phyloP scores from a whole-genome alignment of 2,888 invertebrate species.

The Phortica magna region DNA sequence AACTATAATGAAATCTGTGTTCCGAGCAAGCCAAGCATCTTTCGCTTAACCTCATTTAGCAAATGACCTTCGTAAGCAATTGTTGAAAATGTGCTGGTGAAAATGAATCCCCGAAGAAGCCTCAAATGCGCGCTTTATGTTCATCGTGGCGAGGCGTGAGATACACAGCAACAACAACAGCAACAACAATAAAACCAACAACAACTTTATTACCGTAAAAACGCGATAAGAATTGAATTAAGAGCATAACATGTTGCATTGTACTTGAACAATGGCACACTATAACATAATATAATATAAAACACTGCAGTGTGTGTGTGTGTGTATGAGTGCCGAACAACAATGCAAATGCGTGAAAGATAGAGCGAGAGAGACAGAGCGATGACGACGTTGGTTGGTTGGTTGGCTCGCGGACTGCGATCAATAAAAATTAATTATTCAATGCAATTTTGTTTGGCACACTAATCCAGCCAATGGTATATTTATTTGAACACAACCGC shows the following conservation, averaged over 20 bases:
- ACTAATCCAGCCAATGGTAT: constrained; percentile 55
- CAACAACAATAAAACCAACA: not conserved
- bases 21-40: not conserved
- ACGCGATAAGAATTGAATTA: not conserved
- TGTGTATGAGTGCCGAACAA: not conserved
- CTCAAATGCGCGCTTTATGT: not conserved
- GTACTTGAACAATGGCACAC: not conserved
- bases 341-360: not conserved
- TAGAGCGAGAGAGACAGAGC: too few relatives aligned
- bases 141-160: not conserved
- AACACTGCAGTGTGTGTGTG: not conserved
- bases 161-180: not conserved
- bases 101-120: not conserved
- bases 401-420: constrained; percentile 41
- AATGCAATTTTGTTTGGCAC: constrained; percentile 60
- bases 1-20: too few relatives aligned
- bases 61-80: not conserved
- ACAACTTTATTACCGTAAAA: not conserved
- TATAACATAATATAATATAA: not conserved
- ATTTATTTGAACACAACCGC: constrained; percentile 46
- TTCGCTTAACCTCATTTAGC: not conserved
- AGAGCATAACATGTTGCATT: not conserved
- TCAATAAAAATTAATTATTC: constrained; percentile 75
- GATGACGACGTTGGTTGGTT: not conserved
- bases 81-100: not conserved